phyloP scores from a whole-genome alignment of 2,888 invertebrate species.

The Yponomeuta evonymella region DNA sequence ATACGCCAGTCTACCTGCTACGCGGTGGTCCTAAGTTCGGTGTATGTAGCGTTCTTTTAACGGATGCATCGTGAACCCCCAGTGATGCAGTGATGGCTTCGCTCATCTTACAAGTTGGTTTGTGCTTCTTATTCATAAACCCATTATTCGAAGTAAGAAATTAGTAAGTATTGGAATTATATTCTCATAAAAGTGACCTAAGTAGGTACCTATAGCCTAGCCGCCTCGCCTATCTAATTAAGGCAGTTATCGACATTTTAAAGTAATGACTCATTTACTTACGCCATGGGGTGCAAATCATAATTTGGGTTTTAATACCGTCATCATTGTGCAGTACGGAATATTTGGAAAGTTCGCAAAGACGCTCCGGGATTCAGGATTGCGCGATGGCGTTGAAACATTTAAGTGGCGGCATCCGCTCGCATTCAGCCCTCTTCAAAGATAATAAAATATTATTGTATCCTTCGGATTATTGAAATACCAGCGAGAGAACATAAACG shows the following conservation, averaged over 20 bases:
- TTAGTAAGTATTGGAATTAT: too few species aligned
- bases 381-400: slow-evolving; percentile 50
- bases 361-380: slow-evolving; percentile 50
- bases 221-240: too few species aligned
- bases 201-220: too few species aligned
- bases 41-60: neutral
- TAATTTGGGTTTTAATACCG: slow-evolving; percentile 36
- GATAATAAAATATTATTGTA: slow-evolving; percentile 26
- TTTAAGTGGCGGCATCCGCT: slow-evolving; percentile 60
- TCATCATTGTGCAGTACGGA: slow-evolving; percentile 39
- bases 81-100: neutral
- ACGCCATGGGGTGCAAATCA: too few species aligned
- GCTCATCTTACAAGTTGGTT: too few species aligned
- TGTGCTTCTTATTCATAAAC: too few species aligned
- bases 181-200: too few species aligned
- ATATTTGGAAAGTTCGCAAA: slow-evolving; percentile 54
- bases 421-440: slow-evolving; percentile 38
- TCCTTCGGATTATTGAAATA: slow-evolving; percentile 23
- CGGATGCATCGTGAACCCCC: neutral
- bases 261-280: too few species aligned
- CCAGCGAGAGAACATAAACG: slow-evolving; percentile 21
- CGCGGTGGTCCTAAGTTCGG: neutral
- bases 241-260: too few species aligned
- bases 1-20: neutral
- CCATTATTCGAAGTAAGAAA: too few species aligned